Evolutionary conservation across 1,140 invertebrate species (phyloP), one percentile per base, ranked within the genome.

Genomic region (Artemia franciscana): DNA sequence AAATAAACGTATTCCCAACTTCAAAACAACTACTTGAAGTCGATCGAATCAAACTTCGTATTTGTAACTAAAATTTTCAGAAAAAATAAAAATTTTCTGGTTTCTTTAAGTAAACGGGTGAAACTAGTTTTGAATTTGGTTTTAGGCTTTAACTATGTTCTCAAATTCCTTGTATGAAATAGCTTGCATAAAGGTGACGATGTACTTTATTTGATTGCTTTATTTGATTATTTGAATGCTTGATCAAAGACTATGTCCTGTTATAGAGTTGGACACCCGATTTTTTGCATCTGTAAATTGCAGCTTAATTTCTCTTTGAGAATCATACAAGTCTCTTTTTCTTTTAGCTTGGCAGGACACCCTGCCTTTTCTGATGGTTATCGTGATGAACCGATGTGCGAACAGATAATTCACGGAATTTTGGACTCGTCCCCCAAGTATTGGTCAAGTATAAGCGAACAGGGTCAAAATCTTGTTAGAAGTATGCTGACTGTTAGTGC

Each of bases 401-500:
- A 51, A 18, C 39, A 51, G 39, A 51, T 51, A 12, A 51, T 18
- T 51, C 2, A 12, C 2, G 39, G 39, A 18, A 51, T 15, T 18
- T 3, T 51, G 39, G 12, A 51, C 3, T 15, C 21, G 39, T 18
- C 12, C 12, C 39, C 39, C 1, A 51, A 51, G 21, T 18, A 15
- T 1, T 51, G 39, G 39, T 15, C 12, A 2, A 51, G 12, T 15
- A 18, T 51, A 1, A 51, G 12, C 1, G 12, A 15, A 51, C 39
- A 12, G 12, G 39, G 12, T 1, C 39, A 51, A 18, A 18, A 51
- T 15, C 3, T 51, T 1, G 39, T 51, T 18, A 51, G 39, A 18
- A 12, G 39, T 3, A 51, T 51, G 39, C 39, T 51, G 12, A 51
- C 39, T 15, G 39, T 51, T 1, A 18, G 21, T 51, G 69, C 70